phyloP scores from a whole-genome alignment of 2,113 vertebrate genomes.

The Pogonocichla stellata region DNA sequence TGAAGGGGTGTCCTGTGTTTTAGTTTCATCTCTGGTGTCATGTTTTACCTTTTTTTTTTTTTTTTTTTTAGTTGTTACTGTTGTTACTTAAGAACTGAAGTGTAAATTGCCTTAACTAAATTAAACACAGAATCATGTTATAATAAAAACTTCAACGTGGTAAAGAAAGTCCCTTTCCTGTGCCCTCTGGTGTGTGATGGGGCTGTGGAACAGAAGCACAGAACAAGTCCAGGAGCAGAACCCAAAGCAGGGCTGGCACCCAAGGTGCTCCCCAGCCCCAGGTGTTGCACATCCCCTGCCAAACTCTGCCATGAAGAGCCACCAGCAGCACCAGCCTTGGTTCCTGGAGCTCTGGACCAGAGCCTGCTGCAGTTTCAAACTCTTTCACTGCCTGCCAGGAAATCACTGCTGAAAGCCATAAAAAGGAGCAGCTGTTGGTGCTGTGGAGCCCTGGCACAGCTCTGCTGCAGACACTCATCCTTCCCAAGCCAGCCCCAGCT shows the following conservation, averaged over 20 bases:
- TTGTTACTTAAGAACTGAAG: constrained; percentile 65
- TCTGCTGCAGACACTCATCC: constrained; percentile 4
- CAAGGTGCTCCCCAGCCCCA: background rate
- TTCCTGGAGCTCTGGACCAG: background rate
- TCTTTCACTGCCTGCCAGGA: constrained; percentile 34
- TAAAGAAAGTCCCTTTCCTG: background rate
- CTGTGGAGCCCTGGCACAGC: constrained; percentile 20
- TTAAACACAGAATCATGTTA: constrained; percentile 61
- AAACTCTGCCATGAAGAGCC: background rate
- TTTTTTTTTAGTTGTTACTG: background rate
- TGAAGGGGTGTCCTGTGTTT: constrained; percentile 61
- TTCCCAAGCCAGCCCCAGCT: background rate
- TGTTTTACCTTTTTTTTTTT: constrained; percentile 26
- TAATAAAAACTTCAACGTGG: constrained; percentile 8
- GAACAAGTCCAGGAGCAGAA: background rate
- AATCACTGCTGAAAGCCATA: background rate
- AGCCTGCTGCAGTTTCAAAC: background rate
- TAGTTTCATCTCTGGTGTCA: constrained; percentile 60
- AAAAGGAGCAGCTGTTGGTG: constrained; percentile 48
- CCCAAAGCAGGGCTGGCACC: background rate
- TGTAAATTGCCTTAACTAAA: constrained; percentile 77
- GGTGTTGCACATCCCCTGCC: background rate
- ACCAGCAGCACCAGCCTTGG: background rate
- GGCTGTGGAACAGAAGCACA: background rate
- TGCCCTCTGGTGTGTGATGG: background rate